These are phyloP conservation scores for Thamnophis sirtalis DNA, from an alignment of 2,113 vertebrate genomes.

Conservation along the genomic window DNA sequence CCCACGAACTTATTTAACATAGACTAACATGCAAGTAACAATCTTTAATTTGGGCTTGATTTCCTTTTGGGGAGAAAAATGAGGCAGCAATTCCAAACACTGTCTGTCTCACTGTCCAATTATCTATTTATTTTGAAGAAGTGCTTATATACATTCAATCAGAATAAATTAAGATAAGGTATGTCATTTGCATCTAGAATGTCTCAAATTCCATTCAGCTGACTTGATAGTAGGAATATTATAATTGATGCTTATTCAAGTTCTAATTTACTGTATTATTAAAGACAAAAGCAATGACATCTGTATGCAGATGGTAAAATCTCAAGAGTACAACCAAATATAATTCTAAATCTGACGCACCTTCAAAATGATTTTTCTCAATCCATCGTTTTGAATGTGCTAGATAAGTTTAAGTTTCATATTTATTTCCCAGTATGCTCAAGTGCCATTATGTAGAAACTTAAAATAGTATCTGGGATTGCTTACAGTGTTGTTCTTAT, in stretches of 20 bases:
- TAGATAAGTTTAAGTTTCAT: not conserved
- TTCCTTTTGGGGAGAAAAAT: not conserved
- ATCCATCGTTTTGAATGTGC: not conserved
- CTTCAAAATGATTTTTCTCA: not conserved
- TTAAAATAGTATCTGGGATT: not conserved
- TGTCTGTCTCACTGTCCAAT: not conserved
- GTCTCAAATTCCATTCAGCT: not conserved
- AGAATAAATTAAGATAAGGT: not conserved
- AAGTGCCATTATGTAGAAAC: not conserved
- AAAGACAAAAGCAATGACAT: not conserved
- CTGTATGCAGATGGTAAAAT: not conserved
- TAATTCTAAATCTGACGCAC: not conserved
- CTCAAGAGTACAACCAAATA: not conserved
- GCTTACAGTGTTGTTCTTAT: not conserved
- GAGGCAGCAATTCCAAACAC: accelerated
- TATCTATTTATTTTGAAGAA: not conserved
- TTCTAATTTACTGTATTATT: not conserved
- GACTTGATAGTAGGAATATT: not conserved
- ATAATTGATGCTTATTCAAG: not conserved
- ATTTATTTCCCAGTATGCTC: not conserved
- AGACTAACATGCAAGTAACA: not conserved
- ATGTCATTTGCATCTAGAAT: not conserved
- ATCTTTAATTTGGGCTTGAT: slow-evolving; percentile 20
- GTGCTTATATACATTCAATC: not conserved
- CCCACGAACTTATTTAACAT: not conserved